Evolutionary conservation across 1,140 invertebrate species (phyloP).

Genomic region (Pachyrhynchus sulphureomaculatus): DNA sequence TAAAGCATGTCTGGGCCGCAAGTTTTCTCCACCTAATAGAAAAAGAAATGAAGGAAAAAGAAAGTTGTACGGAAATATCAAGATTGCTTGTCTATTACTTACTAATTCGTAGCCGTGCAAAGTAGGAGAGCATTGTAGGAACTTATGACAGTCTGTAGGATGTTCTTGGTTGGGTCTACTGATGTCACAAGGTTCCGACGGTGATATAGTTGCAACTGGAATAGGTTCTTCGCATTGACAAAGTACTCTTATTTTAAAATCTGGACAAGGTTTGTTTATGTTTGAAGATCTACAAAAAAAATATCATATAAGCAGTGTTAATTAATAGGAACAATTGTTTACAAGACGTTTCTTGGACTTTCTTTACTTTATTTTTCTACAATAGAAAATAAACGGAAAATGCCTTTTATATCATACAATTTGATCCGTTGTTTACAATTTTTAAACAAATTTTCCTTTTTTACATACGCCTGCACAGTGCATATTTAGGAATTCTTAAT

Average conservation of each 20-base stretch:
- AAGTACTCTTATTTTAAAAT: conserved; percentile 73
- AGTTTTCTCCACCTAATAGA: conserved; percentile 54
- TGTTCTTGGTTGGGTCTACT: conserved; percentile 54
- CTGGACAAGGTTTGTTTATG: conserved; percentile 55
- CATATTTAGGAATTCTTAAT: too few relatives aligned
- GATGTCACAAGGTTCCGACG: conserved; percentile 45
- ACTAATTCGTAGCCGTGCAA: conserved; percentile 45
- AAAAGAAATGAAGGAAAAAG: not conserved
- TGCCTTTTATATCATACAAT: too few relatives aligned
- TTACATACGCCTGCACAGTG: too few relatives aligned
- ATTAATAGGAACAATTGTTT: too few relatives aligned
- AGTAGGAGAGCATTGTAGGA: conserved; percentile 59
- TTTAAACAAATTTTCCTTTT: too few relatives aligned
- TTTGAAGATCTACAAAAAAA: conserved; percentile 41
- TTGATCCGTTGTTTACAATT: too few relatives aligned
- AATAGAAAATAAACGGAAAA: too few relatives aligned
- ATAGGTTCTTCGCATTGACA: conserved; percentile 61
- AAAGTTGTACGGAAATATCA: too few relatives aligned
- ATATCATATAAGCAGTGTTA: not conserved
- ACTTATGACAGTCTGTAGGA: conserved; percentile 60
- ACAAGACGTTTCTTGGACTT: too few relatives aligned
- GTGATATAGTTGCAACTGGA: not conserved
- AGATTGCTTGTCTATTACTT: conserved; percentile 11
- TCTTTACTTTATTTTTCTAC: too few relatives aligned
- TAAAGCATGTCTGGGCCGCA: conserved; percentile 62